Conservation (phyloP, 2,113 vertebrate genomes). For the Cyphomyrus discorhynchus region DNA sequence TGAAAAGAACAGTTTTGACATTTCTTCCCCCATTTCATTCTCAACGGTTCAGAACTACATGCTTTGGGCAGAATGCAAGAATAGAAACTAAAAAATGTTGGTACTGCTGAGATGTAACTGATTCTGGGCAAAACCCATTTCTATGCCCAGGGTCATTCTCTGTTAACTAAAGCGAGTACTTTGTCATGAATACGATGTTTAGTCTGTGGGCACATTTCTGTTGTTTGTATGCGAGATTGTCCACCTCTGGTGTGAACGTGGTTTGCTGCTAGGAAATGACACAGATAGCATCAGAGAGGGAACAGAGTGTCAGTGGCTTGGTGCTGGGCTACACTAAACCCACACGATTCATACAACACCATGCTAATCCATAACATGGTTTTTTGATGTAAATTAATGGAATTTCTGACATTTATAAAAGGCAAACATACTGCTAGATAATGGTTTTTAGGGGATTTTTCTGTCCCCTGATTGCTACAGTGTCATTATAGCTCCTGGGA, state of each 20-base stretch:
- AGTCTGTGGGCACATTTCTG: neutral
- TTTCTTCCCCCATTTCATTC: neutral
- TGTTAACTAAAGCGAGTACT: neutral
- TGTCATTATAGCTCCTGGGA: neutral
- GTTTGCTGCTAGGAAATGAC: neutral
- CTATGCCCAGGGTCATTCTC: neutral
- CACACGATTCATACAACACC: neutral
- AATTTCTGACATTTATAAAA: neutral
- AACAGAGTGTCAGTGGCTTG: neutral
- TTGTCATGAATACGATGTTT: neutral
- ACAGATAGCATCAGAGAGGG: neutral
- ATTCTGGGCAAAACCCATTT: neutral
- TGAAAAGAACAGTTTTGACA: neutral
- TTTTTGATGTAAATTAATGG: neutral
- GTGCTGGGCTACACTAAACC: neutral
- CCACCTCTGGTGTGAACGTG: neutral
- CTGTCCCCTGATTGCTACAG: neutral
- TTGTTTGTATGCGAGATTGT: neutral
- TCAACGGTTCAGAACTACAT: neutral
- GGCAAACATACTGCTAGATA: neutral
- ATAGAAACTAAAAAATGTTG: conserved; percentile 1
- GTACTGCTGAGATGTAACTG: conserved; percentile 1
- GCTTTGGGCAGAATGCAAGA: conserved; percentile 1
- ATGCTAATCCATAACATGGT: neutral
- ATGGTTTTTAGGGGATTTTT: neutral